Percentiles rank a stretch among this genome's conserved stretches.
Evolutionary conservation across 37 sponge, comb jelly and placozoan species (phyloP).

Genomic region (Spongilla lacustris): DNA sequence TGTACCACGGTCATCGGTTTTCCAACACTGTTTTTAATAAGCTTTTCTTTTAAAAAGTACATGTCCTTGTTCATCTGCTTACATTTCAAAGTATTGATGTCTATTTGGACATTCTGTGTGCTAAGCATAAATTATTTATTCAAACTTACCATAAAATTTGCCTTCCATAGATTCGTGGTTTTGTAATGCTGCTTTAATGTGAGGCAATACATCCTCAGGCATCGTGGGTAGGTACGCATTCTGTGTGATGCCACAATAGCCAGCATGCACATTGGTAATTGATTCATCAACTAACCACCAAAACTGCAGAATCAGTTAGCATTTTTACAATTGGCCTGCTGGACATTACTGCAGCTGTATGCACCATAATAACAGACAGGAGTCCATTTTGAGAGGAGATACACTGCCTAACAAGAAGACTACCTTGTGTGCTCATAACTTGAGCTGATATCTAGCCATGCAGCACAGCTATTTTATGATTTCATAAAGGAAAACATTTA

Average conservation of each 20-base stretch:
- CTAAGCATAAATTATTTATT: too few species aligned
- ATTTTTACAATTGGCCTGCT: conserved; percentile 50
- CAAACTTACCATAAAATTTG: conserved; percentile 6
- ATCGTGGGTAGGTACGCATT: conserved; percentile 67
- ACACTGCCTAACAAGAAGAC: conserved; percentile 28
- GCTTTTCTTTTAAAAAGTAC: too few species aligned
- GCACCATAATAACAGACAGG: conserved; percentile 52
- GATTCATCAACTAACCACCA: conserved; percentile 19
- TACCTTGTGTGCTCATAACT: conserved; percentile 44
- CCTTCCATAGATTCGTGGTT: conserved; percentile 31
- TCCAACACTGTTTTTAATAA: neutral
- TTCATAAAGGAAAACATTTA: too few species aligned
- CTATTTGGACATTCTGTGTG: too few species aligned
- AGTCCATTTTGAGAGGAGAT: conserved; percentile 10
- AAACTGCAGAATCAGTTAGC: conserved; percentile 27
- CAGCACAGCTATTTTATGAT: conserved; percentile 20
- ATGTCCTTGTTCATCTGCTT: too few species aligned
- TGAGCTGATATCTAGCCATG: conserved; percentile 23
- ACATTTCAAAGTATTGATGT: too few species aligned
- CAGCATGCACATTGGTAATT: neutral
- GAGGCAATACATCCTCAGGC: conserved; percentile 57
- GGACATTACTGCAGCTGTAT: conserved; percentile 26
- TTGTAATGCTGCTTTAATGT: conserved; percentile 13
- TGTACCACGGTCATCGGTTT: neutral
- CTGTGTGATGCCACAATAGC: conserved; percentile 18